A percentile compares a stretch with the other conserved stretches of the same genome.
These are phyloP conservation scores for Miltochrista miniata DNA, from an alignment of 2,888 invertebrate genomes.

Conservation along the genomic window DNA sequence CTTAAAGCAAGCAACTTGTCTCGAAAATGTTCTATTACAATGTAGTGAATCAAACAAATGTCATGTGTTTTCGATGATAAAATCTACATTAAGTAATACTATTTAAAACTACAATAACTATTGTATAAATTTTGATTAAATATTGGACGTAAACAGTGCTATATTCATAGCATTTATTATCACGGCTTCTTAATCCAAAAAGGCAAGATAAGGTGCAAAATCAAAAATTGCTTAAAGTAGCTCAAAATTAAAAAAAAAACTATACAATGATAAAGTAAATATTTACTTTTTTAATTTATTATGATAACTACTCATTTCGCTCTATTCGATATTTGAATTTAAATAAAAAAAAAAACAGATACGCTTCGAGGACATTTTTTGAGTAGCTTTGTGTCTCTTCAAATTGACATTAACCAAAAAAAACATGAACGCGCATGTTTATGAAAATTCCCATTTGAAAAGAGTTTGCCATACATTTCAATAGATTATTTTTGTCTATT, in stretches of 20 bases:
- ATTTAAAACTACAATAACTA: conserved; percentile 56
- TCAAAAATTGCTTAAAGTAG: conserved; percentile 24
- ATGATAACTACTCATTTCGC: conserved; percentile 17
- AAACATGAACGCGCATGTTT: conserved; percentile 38
- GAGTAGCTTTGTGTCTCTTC: conserved; percentile 34
- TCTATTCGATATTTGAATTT: conserved; percentile 23
- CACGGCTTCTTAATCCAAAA: conserved; percentile 36
- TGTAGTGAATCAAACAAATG: conserved; percentile 40
- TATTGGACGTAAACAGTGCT: conserved; percentile 51
- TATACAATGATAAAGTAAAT: conserved; percentile 1
- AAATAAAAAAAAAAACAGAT: neutral
- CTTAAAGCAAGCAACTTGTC: conserved; percentile 68
- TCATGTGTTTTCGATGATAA: conserved; percentile 50
- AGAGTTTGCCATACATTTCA: conserved; percentile 21
- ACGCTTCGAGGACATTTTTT: neutral
- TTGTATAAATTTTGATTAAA: conserved; percentile 52
- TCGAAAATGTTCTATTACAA: conserved; percentile 48
- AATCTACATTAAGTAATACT: conserved; percentile 42
- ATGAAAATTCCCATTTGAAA: conserved; percentile 55
- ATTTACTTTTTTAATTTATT: conserved; percentile 1
- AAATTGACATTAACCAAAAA: conserved; percentile 50
- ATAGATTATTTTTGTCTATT: neutral
- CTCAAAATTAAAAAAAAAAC: conserved; percentile 16
- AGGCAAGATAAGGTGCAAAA: conserved; percentile 50
- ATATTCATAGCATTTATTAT: conserved; percentile 37